phyloP scores from a whole-genome alignment of 2,113 vertebrate species.

The Mus pahari region DNA sequence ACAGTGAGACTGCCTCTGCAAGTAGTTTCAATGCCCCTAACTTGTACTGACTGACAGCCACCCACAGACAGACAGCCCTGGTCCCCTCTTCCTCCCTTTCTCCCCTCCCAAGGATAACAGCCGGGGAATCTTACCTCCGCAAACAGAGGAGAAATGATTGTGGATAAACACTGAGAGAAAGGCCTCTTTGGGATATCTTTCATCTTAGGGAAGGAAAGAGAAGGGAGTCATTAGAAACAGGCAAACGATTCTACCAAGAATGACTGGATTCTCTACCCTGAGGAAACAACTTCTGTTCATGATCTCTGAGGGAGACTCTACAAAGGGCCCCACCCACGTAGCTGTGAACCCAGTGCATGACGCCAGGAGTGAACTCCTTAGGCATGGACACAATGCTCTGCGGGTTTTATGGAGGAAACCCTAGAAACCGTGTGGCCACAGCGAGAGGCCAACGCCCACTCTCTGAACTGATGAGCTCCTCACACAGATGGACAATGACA shows the following conservation, averaged over 20 bases:
- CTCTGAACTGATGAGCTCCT: too few relatives aligned
- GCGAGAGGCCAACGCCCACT: rapidly evolving
- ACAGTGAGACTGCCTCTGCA: rapidly evolving
- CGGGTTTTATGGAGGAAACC: rapidly evolving
- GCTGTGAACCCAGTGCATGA: neutral
- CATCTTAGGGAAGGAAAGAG: slow-evolving; percentile 82
- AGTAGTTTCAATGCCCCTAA: neutral
- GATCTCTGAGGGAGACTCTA: too few relatives aligned
- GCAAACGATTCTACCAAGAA: too few relatives aligned
- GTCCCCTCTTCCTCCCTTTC: rapidly evolving
- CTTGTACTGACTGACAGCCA: rapidly evolving
- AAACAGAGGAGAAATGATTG: slow-evolving; percentile 96
- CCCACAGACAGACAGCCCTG: rapidly evolving
- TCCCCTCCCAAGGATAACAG: neutral
- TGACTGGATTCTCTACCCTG: too few relatives aligned
- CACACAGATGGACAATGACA: neutral
- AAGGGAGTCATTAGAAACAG: neutral
- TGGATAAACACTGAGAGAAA: slow-evolving; percentile 94
- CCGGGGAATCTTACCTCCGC: slow-evolving; percentile 90
- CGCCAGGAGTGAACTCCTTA: rapidly evolving
- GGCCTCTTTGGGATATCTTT: slow-evolving; percentile 92
- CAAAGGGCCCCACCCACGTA: rapidly evolving
- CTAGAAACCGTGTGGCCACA: neutral
- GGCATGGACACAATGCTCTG: rapidly evolving
- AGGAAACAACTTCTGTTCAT: neutral